Percentiles rank a stretch among this genome's conserved stretches.
These are phyloP conservation scores for Xylophagus ater DNA, from an alignment of 2,888 invertebrate species.

Conservation along the genomic window DNA sequence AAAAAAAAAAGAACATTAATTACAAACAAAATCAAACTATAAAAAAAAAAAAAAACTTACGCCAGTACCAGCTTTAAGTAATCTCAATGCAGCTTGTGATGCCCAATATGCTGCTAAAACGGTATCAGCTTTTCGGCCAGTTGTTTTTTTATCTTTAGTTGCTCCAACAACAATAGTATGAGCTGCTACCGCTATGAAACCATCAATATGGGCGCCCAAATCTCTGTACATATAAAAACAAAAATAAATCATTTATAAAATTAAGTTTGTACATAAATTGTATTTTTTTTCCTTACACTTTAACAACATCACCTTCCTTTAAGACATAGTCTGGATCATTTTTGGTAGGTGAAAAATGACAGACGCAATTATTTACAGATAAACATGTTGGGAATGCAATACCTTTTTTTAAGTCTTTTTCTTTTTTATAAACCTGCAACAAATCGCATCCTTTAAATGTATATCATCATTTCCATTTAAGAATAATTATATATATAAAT, in stretches of 20 bases:
- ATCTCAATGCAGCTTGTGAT: conserved; percentile 86
- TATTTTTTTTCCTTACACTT: conserved; percentile 68
- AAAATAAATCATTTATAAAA: not conserved
- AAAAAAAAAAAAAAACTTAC: conserved; percentile 40
- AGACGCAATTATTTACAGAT: conserved; percentile 97
- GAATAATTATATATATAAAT: not conserved
- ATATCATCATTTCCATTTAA: not conserved
- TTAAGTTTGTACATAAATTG: not conserved
- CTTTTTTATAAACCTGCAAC: conserved; percentile 72
- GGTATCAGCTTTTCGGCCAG: conserved; percentile 88
- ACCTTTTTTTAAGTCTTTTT: conserved; percentile 95
- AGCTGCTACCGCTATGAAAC: conserved; percentile 95
- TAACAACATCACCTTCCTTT: conserved; percentile 88
- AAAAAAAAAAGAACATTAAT: conserved; percentile 10
- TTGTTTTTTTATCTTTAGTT: conserved; percentile 57
- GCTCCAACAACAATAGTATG: conserved; percentile 89
- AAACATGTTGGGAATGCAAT: conserved; percentile 98
- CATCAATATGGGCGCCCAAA: conserved; percentile 96
- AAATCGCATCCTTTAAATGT: not conserved
- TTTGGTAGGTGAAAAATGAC: conserved; percentile 94
- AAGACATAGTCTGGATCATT: conserved; percentile 80
- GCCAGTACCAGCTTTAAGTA: conserved; percentile 84
- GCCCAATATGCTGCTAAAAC: conserved; percentile 91
- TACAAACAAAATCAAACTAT: not conserved
- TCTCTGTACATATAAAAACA: conserved; percentile 49